Evolutionary conservation across 2,888 invertebrate species (phyloP), one percentile per base, ranked within the genome.

Genomic region (Xanthia icteritia): DNA sequence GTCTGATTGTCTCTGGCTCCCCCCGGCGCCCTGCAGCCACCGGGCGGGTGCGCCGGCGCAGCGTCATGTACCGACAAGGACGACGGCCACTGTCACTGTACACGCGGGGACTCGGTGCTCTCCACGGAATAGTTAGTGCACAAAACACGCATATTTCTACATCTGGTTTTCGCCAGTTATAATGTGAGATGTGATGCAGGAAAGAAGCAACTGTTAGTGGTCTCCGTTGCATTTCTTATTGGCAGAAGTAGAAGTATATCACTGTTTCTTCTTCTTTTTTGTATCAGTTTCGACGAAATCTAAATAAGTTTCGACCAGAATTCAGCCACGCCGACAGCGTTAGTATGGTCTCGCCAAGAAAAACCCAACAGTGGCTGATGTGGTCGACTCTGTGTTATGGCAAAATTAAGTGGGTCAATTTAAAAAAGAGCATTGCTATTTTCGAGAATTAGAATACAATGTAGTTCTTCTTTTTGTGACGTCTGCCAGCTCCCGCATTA

Each of bases 31-130:
- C 42, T 58, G 58, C 68, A 54, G 56, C 58, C 65, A 60, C 27
- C 60, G 54, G 45, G 68, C 85, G 83, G 83, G 86, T 78, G 83
- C 83, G 83, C 83, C 86, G 45, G 70, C 66, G 73, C 73, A 82
- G 85, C 82, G 85, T 85, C 83, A 85, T 83, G 73, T 72, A 39
- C 66, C 61, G 61, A 68, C 86, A 85, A 85, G 85, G 85, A 86
- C 85, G 84, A 75, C 84, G 17, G 64, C 85, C 83, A 81, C 85
- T 74, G 84, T 84, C 86, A 75, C 81, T 45, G 58, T 48, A 72
- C 83, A 82, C 72, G 83, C 83, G 72, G 83, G 42, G 23, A 60
- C 27, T 56, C 31, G 17, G 66, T 66, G 72, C 61, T 39, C 31
- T n/a, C 56, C 66, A 72, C 63, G 13, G 83, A 73, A 27, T 73